Evolutionary conservation across 2,888 invertebrate species (phyloP).

Genomic region (Coecobrya sp.): DNA sequence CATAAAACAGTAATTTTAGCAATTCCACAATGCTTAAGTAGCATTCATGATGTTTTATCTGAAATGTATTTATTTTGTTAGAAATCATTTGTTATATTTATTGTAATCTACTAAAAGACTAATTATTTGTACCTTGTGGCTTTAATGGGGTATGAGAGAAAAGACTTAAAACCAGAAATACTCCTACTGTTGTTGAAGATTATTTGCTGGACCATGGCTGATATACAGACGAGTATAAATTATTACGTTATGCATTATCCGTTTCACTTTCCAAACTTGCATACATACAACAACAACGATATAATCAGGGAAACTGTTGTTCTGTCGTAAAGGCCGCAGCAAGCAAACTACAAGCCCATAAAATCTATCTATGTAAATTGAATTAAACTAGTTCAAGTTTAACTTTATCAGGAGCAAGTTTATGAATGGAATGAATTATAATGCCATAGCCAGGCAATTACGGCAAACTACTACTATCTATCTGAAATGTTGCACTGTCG

Average conservation of each 20-base stretch:
- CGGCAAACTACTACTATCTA: conserved; percentile 8
- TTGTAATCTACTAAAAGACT: not conserved
- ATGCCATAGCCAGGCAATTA: not conserved
- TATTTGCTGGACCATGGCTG: conserved; percentile 12
- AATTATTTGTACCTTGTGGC: conserved; percentile 48
- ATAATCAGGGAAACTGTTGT: not conserved
- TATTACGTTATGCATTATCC: not conserved
- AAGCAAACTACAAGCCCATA: not conserved
- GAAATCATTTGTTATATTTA: not conserved
- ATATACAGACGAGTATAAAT: conserved; percentile 2
- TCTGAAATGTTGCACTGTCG: not conserved
- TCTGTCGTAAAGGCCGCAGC: not conserved
- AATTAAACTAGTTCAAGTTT: conserved; percentile 63
- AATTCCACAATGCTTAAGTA: not conserved
- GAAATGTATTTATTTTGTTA: not conserved
- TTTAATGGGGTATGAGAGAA: not conserved
- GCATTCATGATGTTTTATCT: conserved; percentile 10
- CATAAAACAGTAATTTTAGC: not conserved
- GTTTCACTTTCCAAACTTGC: not conserved
- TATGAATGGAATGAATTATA: conserved; percentile 59
- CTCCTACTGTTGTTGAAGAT: not conserved
- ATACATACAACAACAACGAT: not conserved
- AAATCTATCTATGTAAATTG: conserved; percentile 63
- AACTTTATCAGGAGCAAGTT: conserved; percentile 65
- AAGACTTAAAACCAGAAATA: not conserved